Percentiles rank a stretch among this genome's conserved stretches.
Conservation (phyloP, 2,797 vertebrate genomes). For the Microctenopoma stevenorrisi region DNA sequence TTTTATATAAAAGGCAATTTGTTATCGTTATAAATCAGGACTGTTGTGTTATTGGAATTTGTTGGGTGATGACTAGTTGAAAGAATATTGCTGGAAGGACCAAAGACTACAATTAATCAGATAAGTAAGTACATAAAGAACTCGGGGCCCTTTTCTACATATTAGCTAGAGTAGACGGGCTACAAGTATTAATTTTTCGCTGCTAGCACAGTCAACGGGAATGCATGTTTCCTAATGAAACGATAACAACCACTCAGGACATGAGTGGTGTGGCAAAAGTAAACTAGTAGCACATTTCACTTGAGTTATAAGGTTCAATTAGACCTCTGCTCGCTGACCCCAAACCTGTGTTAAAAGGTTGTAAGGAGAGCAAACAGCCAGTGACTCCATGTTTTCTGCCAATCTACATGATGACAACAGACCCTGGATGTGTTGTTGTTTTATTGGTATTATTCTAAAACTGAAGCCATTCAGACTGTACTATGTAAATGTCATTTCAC, state of each 20-base stretch:
- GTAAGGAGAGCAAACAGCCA: conserved; percentile 66
- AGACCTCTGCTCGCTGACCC: conserved; percentile 46
- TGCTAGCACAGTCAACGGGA: conserved; percentile 46
- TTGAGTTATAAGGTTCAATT: conserved; percentile 53
- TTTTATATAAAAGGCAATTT: too few relatives aligned
- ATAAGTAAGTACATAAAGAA: too few relatives aligned
- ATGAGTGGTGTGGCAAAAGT: conserved; percentile 38
- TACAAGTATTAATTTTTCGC: conserved; percentile 16
- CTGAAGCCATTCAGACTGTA: background rate
- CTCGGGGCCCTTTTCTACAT: too few relatives aligned
- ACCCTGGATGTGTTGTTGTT: conserved; percentile 1
- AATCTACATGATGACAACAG: conserved; percentile 19
- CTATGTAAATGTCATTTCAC: conserved; percentile 1
- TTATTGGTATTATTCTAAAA: background rate
- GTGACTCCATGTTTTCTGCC: conserved; percentile 52
- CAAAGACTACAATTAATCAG: too few relatives aligned
- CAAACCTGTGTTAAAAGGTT: conserved; percentile 39
- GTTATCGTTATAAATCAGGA: too few relatives aligned
- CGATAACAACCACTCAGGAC: conserved; percentile 46
- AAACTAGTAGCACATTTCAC: conserved; percentile 58
- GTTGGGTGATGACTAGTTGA: too few relatives aligned
- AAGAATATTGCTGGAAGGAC: too few relatives aligned
- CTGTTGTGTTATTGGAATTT: too few relatives aligned
- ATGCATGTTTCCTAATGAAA: conserved; percentile 48
- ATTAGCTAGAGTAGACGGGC: too few relatives aligned